Evolutionary conservation across 2,888 invertebrate genomes (phyloP).

Genomic region (Pristionchus fissidentatus): DNA sequence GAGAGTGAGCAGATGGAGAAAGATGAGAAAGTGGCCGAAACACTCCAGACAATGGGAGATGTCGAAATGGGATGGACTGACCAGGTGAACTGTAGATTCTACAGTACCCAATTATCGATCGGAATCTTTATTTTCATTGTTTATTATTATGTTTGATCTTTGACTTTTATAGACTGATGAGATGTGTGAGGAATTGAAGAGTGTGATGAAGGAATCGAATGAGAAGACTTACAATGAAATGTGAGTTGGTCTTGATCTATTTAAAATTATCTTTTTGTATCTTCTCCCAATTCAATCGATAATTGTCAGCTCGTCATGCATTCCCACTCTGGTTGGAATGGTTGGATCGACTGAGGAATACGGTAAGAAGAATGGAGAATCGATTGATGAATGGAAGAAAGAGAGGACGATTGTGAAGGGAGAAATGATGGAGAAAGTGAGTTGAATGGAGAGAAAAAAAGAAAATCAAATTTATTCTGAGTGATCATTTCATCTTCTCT

Average conservation of each 20-base stretch:
- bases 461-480: no score
- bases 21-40: not conserved
- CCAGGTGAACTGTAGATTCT: not conserved
- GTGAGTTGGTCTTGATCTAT: not conserved
- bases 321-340: not conserved
- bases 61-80: conserved; percentile 4
- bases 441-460: no score
- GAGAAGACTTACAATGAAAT: conserved; percentile 1
- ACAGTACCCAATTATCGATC: no score
- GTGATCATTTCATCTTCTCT: no score
- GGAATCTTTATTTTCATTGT: no score
- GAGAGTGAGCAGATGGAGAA: not conserved
- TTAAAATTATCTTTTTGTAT: no score
- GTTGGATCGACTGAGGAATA: not conserved
- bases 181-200: not conserved
- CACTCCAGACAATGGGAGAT: conserved; percentile 16
- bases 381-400: not conserved
- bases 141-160: no score
- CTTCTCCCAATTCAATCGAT: not conserved
- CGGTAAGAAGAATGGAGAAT: not conserved
- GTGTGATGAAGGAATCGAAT: not conserved
- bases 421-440: no score
- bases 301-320: not conserved
- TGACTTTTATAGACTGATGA: not conserved
- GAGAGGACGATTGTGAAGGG: not conserved